Evolutionary conservation across 2,797 vertebrate genomes (phyloP).

Genomic region (Neomorphus geoffroyi): DNA sequence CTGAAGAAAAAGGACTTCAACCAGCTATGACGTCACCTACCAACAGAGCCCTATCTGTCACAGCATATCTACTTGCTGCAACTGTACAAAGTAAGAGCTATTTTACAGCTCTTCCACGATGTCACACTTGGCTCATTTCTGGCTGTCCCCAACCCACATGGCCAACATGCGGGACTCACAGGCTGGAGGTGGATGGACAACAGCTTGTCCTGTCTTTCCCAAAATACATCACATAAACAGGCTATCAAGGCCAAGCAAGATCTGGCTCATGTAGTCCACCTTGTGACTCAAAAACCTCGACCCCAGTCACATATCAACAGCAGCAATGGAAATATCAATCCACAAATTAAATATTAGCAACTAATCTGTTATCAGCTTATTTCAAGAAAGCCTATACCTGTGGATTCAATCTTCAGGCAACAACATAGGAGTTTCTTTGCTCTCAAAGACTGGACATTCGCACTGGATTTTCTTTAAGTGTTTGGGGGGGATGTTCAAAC

Average conservation of each 20-base stretch:
- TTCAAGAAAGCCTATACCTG: not conserved
- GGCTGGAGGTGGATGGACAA: not conserved
- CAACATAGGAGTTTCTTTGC: not conserved
- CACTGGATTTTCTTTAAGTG: not conserved
- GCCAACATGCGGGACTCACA: not conserved
- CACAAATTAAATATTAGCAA: not conserved
- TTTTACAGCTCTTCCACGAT: not conserved
- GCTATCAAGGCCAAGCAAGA: not conserved
- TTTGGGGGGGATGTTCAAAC: not conserved
- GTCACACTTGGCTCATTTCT: not conserved
- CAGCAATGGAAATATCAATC: not conserved
- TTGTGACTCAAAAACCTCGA: not conserved
- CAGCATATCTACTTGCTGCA: not conserved
- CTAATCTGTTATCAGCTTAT: not conserved
- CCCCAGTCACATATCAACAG: not conserved
- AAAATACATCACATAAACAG: not conserved
- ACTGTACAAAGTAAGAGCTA: accelerated
- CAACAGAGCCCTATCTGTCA: not conserved
- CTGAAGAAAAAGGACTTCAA: not conserved
- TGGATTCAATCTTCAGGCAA: not conserved
- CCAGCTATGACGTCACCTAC: not conserved
- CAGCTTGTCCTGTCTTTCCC: not conserved
- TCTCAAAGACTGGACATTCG: not conserved
- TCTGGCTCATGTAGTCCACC: not conserved
- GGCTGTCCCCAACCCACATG: accelerated